Conservation (phyloP, 1,140 invertebrate genomes). For the Leptopilina clavipes region DNA sequence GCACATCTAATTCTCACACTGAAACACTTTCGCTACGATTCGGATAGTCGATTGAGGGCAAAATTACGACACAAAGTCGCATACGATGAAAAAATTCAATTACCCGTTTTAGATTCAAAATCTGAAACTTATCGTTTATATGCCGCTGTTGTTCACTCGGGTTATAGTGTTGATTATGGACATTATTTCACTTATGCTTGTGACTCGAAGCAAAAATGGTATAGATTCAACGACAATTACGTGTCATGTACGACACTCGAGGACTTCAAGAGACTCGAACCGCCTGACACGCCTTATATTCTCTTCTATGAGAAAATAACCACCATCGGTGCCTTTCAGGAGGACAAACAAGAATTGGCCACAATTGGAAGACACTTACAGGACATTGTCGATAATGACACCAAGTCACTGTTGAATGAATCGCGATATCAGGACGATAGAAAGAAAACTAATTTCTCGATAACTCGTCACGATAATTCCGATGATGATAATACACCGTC, state of each 20-base stretch:
- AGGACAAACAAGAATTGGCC: constrained; percentile 64
- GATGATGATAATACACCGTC: constrained; percentile 62
- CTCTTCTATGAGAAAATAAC: constrained; percentile 80
- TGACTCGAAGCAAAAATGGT: constrained; percentile 82
- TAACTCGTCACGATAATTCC: constrained; percentile 46
- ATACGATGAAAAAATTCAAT: constrained; percentile 78
- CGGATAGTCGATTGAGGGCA: constrained; percentile 81
- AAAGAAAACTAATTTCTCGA: background rate
- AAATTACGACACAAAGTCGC: constrained; percentile 83
- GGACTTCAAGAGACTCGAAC: constrained; percentile 79
- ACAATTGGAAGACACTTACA: constrained; percentile 71
- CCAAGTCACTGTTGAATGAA: background rate
- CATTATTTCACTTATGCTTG: constrained; percentile 91
- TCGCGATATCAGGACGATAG: constrained; percentile 30
- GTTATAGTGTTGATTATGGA: constrained; percentile 87
- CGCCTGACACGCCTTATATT: constrained; percentile 88
- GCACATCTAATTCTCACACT: constrained; percentile 86
- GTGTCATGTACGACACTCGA: constrained; percentile 79
- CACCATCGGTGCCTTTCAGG: constrained; percentile 53
- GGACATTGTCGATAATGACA: constrained; percentile 73
- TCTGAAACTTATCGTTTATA: constrained; percentile 81
- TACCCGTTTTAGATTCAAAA: constrained; percentile 68
- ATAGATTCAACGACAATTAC: constrained; percentile 86
- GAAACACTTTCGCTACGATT: constrained; percentile 87
- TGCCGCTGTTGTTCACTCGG: constrained; percentile 88